Base-by-base conservation (phyloP, 2,888 invertebrate species). In the Zele albiditarsus region DNA sequence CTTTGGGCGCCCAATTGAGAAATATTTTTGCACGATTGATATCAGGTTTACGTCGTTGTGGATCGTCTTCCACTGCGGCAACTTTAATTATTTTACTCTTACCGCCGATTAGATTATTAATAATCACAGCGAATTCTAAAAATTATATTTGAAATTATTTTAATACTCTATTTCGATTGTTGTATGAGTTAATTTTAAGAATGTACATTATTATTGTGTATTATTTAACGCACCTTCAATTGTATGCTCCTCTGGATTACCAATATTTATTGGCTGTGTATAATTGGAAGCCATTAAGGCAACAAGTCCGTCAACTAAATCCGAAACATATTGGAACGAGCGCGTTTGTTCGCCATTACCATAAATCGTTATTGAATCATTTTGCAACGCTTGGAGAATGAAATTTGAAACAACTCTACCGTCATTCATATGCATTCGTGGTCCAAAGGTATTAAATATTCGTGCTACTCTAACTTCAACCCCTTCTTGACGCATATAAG, bases 331-430 rank as follows among this genome's bases (percentile, higher is more conserved):
- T 90, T 99, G 99, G 91, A 99, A 99, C 0, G 99, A 99, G 71
- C 99, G 92, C 0, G 99, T 97, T 89, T 97, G 97, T 84, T 94
- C 94, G 27, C 97, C 97, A 84, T 95, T 94, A 1, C 96, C 97
- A 85, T 97, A 96, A 8, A 95, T 92, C 3, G 98, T 98, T 72
- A 99, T 97, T 3, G 97, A 95, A 86, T 98, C 94, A 88, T 97
- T 96, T 87, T 98, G 96, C 74, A 99, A 90, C 0, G 98, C 97
- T 90, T 99, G 99, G 80, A 99, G 92, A 80, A 99, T 97, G 86
- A 99, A 99, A 91, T 99, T 99, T 16, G 98, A 98, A 0, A 99
- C 99, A 0, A 99, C 98, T 53, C 99, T 92, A 0, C 99, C 99
- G 89, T 99, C 99, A 79, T 98, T 97, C 93, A 97, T 97, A 86